phyloP scores from a whole-genome alignment of 2,113 vertebrate genomes.

The Scomber japonicus region DNA sequence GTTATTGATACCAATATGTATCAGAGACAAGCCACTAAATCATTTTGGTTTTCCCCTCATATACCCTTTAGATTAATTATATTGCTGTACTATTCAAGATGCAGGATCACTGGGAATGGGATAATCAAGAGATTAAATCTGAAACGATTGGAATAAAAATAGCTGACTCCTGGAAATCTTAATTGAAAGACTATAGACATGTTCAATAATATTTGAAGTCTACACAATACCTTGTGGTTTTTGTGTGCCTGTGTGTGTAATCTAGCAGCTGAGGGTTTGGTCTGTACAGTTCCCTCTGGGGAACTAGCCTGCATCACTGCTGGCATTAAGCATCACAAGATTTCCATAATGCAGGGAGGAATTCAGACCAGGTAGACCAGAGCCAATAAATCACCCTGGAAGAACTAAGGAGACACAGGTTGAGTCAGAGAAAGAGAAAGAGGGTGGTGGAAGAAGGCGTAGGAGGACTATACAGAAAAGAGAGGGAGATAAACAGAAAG shows the following conservation, averaged over 20 bases:
- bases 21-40: slow-evolving; percentile 24
- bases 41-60: slow-evolving; percentile 2
- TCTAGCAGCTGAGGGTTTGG: slow-evolving; percentile 41
- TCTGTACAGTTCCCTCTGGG: slow-evolving; percentile 35
- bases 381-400: slow-evolving; percentile 73
- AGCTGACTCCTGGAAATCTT: slow-evolving; percentile 29
- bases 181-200: slow-evolving; percentile 17
- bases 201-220: neutral
- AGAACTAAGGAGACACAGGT: slow-evolving; percentile 39
- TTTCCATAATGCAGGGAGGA: slow-evolving; percentile 72
- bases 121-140: slow-evolving; percentile 33
- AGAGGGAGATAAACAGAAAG: slow-evolving; percentile 46
- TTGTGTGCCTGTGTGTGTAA: slow-evolving; percentile 16
- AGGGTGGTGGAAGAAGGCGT: neutral
- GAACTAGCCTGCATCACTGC: slow-evolving; percentile 57
- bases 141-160: slow-evolving; percentile 17
- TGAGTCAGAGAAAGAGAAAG: slow-evolving; percentile 25
- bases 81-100: neutral
- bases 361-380: slow-evolving; percentile 69
- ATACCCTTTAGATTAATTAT: slow-evolving; percentile 17
- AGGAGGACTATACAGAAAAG: slow-evolving; percentile 32
- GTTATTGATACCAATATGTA: slow-evolving; percentile 26
- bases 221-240: neutral
- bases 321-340: slow-evolving; percentile 55
- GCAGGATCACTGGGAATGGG: slow-evolving; percentile 7